These are phyloP conservation scores for Eurytoma adleriae DNA, from an alignment of 2,888 invertebrate species.

Conservation along the genomic window DNA sequence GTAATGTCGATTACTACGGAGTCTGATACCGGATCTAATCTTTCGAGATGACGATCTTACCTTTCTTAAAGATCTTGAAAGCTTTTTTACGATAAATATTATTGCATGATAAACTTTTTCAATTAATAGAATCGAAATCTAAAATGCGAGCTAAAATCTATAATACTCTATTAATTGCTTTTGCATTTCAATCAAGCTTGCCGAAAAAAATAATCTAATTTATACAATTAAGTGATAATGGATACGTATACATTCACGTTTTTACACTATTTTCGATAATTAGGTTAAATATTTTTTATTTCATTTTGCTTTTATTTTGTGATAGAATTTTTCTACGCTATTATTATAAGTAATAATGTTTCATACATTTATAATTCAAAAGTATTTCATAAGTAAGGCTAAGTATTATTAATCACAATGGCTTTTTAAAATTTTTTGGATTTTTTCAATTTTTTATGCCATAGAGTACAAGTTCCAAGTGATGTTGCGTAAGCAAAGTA, in stretches of 20 bases:
- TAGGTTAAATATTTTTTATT: slow-evolving; percentile 22
- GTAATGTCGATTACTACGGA: slow-evolving; percentile 68
- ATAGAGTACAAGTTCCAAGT: slow-evolving; percentile 56
- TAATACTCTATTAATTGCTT: slow-evolving; percentile 34
- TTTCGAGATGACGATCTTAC: slow-evolving; percentile 74
- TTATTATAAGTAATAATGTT: slow-evolving; percentile 25
- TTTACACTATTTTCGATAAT: slow-evolving; percentile 45
- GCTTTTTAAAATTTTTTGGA: slow-evolving; percentile 44
- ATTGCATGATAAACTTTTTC: slow-evolving; percentile 14
- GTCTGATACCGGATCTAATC: slow-evolving; percentile 74
- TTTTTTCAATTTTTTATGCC: slow-evolving; percentile 51
- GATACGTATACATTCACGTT: slow-evolving; percentile 27
- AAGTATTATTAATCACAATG: slow-evolving; percentile 37
- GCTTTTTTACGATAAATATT: slow-evolving; percentile 42
- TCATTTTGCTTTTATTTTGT: slow-evolving; percentile 37
- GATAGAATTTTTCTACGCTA: slow-evolving; percentile 35
- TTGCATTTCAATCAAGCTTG: slow-evolving; percentile 45
- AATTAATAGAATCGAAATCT: slow-evolving; percentile 33
- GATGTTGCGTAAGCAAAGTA: slow-evolving; percentile 47
- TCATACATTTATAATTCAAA: slow-evolving; percentile 37
- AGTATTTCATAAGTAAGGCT: slow-evolving; percentile 23
- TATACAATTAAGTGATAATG: slow-evolving; percentile 15
- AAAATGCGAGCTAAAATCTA: slow-evolving; percentile 24
- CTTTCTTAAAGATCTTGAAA: slow-evolving; percentile 53
- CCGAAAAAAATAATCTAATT: slow-evolving; percentile 44